Evolutionary conservation across 23 tunicate genomes (phyloP).

Genomic region (Oikopleura albicans): DNA sequence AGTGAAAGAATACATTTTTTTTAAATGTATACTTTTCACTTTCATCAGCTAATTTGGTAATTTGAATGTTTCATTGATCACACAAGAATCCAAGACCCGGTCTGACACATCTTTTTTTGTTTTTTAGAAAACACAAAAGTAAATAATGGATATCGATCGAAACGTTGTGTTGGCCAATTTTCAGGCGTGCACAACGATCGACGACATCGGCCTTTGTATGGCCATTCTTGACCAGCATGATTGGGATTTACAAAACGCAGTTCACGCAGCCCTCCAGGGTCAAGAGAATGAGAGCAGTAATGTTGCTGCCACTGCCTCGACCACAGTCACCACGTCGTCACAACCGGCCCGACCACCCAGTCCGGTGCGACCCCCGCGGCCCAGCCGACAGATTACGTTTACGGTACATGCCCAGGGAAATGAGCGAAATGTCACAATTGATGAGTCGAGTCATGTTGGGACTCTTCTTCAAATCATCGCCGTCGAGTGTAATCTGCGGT

Average conservation of each 20-base stretch:
- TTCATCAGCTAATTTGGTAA: too few species aligned
- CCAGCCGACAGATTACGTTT: not conserved
- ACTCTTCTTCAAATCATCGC: not conserved
- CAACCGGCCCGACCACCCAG: not conserved
- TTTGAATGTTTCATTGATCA: too few species aligned
- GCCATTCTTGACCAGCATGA: constrained; percentile 40
- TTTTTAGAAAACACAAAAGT: too few species aligned
- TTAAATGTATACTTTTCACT: too few species aligned
- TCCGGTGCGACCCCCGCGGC: not conserved
- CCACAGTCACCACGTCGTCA: too few species aligned
- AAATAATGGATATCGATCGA: not conserved
- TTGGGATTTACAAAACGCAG: constrained; percentile 60
- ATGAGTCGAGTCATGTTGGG: not conserved
- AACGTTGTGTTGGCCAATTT: constrained; percentile 22
- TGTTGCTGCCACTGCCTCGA: too few species aligned
- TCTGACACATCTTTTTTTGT: too few species aligned
- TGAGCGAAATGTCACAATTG: not conserved
- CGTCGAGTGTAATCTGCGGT: not conserved
- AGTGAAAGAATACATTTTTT: too few species aligned
- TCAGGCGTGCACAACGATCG: constrained; percentile 39
- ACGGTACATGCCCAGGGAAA: not conserved
- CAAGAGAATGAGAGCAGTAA: not conserved
- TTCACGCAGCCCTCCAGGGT: constrained; percentile 26
- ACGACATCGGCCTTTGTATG: constrained; percentile 43
- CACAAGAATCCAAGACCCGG: too few species aligned